Percentiles rank a stretch among this genome's conserved stretches.
Evolutionary conservation across 2,888 invertebrate species (phyloP).

Genomic region (Dendrolimus houi): DNA sequence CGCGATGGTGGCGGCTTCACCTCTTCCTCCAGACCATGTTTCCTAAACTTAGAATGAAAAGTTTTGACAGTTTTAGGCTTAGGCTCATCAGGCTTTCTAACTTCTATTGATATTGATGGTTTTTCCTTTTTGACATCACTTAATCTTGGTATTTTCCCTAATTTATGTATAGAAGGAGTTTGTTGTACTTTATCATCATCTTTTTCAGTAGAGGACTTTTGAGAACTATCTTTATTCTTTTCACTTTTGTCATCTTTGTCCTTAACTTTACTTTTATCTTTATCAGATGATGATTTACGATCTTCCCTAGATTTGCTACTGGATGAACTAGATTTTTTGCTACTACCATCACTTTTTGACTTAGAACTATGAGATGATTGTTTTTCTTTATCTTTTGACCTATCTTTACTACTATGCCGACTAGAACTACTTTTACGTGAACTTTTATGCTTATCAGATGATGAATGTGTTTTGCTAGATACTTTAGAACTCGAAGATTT

Average conservation of each 20-base stretch:
- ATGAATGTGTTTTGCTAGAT: constrained; percentile 54
- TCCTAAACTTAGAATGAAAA: constrained; percentile 92
- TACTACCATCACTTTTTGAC: constrained; percentile 55
- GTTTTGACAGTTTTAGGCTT: constrained; percentile 95
- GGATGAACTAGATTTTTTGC: constrained; percentile 42
- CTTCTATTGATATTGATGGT: constrained; percentile 88
- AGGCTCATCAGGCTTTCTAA: constrained; percentile 81
- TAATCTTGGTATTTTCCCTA: constrained; percentile 88
- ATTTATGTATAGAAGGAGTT: constrained; percentile 81
- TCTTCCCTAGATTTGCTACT: constrained; percentile 51
- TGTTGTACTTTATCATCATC: constrained; percentile 78
- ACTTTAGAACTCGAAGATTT: constrained; percentile 44
- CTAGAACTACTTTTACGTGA: constrained; percentile 30
- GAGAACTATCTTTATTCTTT: constrained; percentile 31
- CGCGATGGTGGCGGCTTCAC: constrained; percentile 90
- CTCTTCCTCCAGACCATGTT: constrained; percentile 93
- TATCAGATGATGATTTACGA: constrained; percentile 38
- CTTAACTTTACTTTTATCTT: constrained; percentile 41
- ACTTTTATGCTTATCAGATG: constrained; percentile 61
- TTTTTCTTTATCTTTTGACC: constrained; percentile 25
- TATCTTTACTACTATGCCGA: constrained; percentile 57
- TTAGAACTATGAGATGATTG: constrained; percentile 51
- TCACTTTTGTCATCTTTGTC: constrained; percentile 29
- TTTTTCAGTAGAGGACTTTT: constrained; percentile 73
- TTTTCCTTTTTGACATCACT: constrained; percentile 78